Base-by-base conservation (phyloP, 1,140 invertebrate species). In the Luehdorfia chinensis region DNA sequence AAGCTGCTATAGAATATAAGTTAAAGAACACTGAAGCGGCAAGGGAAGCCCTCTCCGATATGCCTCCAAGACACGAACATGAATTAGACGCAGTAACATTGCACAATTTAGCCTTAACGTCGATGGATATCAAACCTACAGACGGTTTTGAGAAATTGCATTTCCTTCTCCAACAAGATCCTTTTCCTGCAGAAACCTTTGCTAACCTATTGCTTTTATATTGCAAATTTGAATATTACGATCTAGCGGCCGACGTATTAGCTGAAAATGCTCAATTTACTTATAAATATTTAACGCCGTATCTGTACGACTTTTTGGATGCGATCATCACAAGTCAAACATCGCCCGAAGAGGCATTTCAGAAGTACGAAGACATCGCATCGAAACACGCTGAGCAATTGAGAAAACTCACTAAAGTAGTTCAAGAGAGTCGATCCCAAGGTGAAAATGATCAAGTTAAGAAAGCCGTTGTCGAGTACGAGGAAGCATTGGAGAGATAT, bases 1-100 rank as follows among this genome's bases (percentile, higher is more conserved):
- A 99, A 89, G 97, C 97, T 9, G 98, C 98, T 1, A 97, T 99
- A 60, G 97, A 99, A 87, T 99, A 97, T 87, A 95, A 98, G 75
- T 88, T 97, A 13, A 98, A 98, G 88, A 98, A 99, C 83, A 90
- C 93, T 74, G 95, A 97, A 61, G 93, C 94, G 11, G 96, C 98
- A 5, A 91, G 93, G 74, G 97, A 99, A 87, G 97, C 98, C 0
- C 85, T 99, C 31, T 96, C 96, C 0, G 98, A 99, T 83, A 98
- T 99, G 95, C 98, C 98, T 14, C 98, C 98, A 0, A 86, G 95
- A 55, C 93, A 95, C 4, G 98, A 99, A 84, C 96, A 98, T 74
- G 98, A 99, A 88, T 86, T 99, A 47, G 98, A 99, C 87, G 96
- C 97, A 9, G 96, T 99, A 0, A 99, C 98, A 13, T 88, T 99